Evolutionary conservation across 2,113 vertebrate genomes (phyloP), one percentile per base, ranked within the genome.

Genomic region (Erythrolamprus reginae): DNA sequence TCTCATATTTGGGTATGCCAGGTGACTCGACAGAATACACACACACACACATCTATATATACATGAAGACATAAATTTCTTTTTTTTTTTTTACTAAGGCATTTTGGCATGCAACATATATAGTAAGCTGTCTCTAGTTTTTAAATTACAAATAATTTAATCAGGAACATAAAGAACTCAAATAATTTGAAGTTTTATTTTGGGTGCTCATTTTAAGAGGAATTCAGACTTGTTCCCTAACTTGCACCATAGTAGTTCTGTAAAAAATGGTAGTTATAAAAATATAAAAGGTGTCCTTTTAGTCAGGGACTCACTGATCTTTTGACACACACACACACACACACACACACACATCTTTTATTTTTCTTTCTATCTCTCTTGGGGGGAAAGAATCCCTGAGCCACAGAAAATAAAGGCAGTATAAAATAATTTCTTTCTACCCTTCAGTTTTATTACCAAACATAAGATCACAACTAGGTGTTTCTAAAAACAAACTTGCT

Each of bases 351-450:
- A n/a, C n/a, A n/a, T n/a, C 1, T 5, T 10, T 4, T 3, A 33
- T 51, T 77, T 82, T 47, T 91, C 61, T 56, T 28, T 10, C 38
- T 83, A 82, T 82, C 5, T 42, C 84, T 92, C 91, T 90, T 90
- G 33, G 82, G 90, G 52, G 15, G 90, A 89, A 87, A 45, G 84
- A 88, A 4, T 4, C 9, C 38, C 93, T 86, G 33, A 50, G 52
- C 58, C n/a, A 47, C 48, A 24, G 28, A 89, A 89, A 84, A 42
- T 6, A 53, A 89, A 89, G 28, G 28, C 26, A 61, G 58, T 61
- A n/a, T 61, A 26, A 61, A 61, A 61, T 61, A 61, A 61, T 61
- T 61, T 61, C 26, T n/a, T 28, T 61, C 21, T 55, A 1, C 21
- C 26, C 58, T 65, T n/a, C 28, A 65, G 58, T 83, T 51, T 85